A percentile compares a stretch with the other conserved stretches of the same genome.
Conservation (phyloP, 1,140 invertebrate genomes). For the Drosophila mauritiana region DNA sequence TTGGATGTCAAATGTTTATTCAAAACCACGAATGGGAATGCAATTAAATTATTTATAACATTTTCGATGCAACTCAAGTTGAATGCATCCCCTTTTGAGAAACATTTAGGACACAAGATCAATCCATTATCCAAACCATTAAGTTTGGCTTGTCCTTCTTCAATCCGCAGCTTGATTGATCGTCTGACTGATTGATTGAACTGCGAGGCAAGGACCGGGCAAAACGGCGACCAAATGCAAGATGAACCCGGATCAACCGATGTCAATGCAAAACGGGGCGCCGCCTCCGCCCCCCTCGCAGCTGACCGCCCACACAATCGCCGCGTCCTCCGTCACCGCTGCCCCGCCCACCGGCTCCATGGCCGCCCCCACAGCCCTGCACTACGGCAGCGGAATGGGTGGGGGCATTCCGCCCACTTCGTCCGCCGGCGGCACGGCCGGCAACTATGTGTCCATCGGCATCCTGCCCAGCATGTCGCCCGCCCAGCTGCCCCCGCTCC, state of each 20-base stretch:
- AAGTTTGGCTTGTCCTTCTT: too few species aligned
- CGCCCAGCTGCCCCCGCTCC: constrained; percentile 41
- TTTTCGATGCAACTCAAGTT: too few species aligned
- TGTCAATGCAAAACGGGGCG: constrained; percentile 63
- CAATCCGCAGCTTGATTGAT: not conserved
- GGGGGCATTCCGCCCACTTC: constrained; percentile 19
- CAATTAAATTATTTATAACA: too few species aligned
- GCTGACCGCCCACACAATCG: constrained; percentile 42
- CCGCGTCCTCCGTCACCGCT: constrained; percentile 15
- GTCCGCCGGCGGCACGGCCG: constrained; percentile 41
- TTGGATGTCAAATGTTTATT: not conserved
- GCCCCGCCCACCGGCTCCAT: constrained; percentile 34
- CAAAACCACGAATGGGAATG: too few species aligned
- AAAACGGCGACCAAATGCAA: constrained; percentile 67
- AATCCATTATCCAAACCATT: too few species aligned
- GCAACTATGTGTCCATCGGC: constrained; percentile 66
- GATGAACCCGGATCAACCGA: constrained; percentile 72
- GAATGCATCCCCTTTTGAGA: too few species aligned
- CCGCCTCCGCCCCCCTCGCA: constrained; percentile 62
- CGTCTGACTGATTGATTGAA: constrained; percentile 18
- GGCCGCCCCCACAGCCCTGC: constrained; percentile 15
- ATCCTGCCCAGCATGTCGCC: constrained; percentile 60
- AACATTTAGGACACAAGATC: too few species aligned
- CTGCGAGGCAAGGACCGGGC: constrained; percentile 9
- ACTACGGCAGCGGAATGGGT: constrained; percentile 21